A percentile compares a stretch with the other conserved stretches of the same genome.
Evolutionary conservation across 2,113 vertebrate genomes (phyloP).

Genomic region (Verasper variegatus): DNA sequence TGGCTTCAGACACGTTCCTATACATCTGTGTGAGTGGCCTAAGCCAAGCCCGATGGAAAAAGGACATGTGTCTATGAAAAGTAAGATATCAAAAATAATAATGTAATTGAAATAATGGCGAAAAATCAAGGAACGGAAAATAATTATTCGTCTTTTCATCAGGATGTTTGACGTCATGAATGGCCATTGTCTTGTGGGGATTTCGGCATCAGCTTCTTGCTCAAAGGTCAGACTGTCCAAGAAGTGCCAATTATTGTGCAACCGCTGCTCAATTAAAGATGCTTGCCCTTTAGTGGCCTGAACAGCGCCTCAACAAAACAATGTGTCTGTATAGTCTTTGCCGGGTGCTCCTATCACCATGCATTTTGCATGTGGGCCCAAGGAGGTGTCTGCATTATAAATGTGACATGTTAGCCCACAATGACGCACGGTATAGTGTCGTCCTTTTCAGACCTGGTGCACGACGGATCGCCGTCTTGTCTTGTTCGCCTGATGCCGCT

Average conservation of each 20-base stretch:
- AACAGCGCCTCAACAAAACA: slow-evolving; percentile 54
- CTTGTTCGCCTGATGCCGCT: background rate
- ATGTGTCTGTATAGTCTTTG: slow-evolving; percentile 44
- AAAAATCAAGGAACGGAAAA: background rate
- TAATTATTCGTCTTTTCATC: background rate
- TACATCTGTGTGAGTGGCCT: background rate
- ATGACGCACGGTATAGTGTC: slow-evolving; percentile 61
- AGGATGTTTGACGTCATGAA: background rate
- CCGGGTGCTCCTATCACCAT: slow-evolving; percentile 60
- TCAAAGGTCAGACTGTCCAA: slow-evolving; percentile 64
- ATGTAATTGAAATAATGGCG: background rate
- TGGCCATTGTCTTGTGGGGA: background rate
- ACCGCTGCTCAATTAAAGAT: slow-evolving; percentile 62
- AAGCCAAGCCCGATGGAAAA: background rate
- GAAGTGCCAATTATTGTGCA: slow-evolving; percentile 53
- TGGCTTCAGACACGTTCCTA: background rate
- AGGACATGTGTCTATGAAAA: background rate
- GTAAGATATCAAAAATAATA: background rate
- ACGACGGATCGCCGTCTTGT: background rate
- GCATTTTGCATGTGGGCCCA: slow-evolving; percentile 76
- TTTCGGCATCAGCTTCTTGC: slow-evolving; percentile 35
- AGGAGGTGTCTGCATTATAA: slow-evolving; percentile 76
- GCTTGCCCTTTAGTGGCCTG: slow-evolving; percentile 57
- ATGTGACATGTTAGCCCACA: slow-evolving; percentile 72
- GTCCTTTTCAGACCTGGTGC: slow-evolving; percentile 9